These are phyloP conservation scores for Drosophila neotestacea DNA, from an alignment of 2,888 invertebrate genomes.

Conservation along the genomic window DNA sequence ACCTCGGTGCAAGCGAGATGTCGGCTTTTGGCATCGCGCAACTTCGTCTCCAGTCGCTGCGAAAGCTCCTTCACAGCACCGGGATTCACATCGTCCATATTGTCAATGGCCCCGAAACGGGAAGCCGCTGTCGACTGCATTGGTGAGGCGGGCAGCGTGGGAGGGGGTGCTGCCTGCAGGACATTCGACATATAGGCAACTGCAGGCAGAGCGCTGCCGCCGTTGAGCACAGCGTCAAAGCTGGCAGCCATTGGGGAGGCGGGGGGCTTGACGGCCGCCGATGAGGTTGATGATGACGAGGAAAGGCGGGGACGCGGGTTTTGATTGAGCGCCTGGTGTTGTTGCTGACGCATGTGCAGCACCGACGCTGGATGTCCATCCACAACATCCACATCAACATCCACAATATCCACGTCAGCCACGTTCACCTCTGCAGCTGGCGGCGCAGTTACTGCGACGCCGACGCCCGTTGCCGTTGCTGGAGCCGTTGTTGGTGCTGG, in stretches of 20 bases:
- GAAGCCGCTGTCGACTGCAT: slow-evolving; percentile 67
- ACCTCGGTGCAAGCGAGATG: slow-evolving; percentile 94
- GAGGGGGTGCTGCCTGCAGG: slow-evolving; percentile 44
- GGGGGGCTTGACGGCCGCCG: slow-evolving; percentile 34
- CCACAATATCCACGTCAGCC: slow-evolving; percentile 29
- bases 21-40: slow-evolving; percentile 92
- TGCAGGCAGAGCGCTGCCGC: slow-evolving; percentile 50
- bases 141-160: slow-evolving; percentile 66
- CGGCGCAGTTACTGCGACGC: slow-evolving; percentile 38
- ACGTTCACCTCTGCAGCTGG: slow-evolving; percentile 38
- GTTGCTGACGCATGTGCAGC: slow-evolving; percentile 81
- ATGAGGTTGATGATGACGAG: slow-evolving; percentile 42
- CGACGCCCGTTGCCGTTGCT: slow-evolving; percentile 40
- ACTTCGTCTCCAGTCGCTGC: slow-evolving; percentile 90
- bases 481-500: slow-evolving; percentile 67
- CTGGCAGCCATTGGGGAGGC: slow-evolving; percentile 54
- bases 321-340: slow-evolving; percentile 71
- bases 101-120: slow-evolving; percentile 65
- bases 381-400: slow-evolving; percentile 69
- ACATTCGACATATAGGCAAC: slow-evolving; percentile 61
- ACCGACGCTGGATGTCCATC: slow-evolving; percentile 81
- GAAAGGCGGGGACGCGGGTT: slow-evolving; percentile 61
- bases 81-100: slow-evolving; percentile 79
- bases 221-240: slow-evolving; percentile 49
- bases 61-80: slow-evolving; percentile 87